Base-by-base conservation (phyloP, 1,140 invertebrate genomes). In the Drosophila obscura region DNA sequence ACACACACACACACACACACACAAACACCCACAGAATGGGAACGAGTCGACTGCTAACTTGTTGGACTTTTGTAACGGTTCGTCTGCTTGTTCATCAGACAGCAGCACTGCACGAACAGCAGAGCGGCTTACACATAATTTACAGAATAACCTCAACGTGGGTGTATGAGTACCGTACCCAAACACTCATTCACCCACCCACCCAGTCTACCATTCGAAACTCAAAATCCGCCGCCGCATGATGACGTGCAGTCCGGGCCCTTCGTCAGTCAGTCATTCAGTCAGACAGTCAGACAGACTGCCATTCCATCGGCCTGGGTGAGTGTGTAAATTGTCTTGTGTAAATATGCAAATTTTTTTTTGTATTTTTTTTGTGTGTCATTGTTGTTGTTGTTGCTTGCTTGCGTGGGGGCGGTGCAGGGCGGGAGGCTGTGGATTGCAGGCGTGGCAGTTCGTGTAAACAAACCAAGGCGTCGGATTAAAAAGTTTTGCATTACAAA, bases 401-500 rank as follows among this genome's bases (percentile, higher is more conserved):
- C 48, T 67, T 35, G 57, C 52, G 53, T 63, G 35, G 22, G 28
- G 46, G 49, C 31, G 53, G 55, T 41, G 39, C 15, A 45, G 59
- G 56, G 58, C 48, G 57, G 45, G 53, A 59, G 80, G 2, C 28
- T 31, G 28, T 8, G 8, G 7, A 31, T 8, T 9, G 8, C 8
- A 46, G 77, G 57, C 48, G 58, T 71, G 72, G 78, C 55, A 53
- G 65, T 72, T 81, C 66, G 74, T 78, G 74, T 85, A 85, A 85
- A 85, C 74, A 85, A 85, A 85, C 81, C 83, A 81, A 85, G 81
- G 81, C 81, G 74, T 82, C 52, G 77, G 74, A 82, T 85, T 82
- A 85, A 67, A 84, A 85, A 87, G 77, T 74, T 84, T 84, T 73
- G 73, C 77, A 85, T 85, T 80, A 63, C 66, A 81, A 87, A 78